phyloP scores from a whole-genome alignment of 1,140 invertebrate genomes.

The Ganaspis sp. region DNA sequence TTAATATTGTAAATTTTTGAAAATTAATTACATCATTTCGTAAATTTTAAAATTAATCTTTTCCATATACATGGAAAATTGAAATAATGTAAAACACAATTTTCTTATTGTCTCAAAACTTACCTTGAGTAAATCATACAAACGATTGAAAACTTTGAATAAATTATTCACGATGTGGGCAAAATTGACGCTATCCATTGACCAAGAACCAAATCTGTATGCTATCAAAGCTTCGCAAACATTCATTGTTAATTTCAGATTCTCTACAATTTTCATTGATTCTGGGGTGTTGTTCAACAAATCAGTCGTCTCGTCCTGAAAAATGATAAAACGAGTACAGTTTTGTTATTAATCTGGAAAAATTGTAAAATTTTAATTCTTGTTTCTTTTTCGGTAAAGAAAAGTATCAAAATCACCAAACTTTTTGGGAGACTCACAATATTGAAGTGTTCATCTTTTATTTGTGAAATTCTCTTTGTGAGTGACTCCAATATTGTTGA shows the following conservation, averaged over 20 bases:
- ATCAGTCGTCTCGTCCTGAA: slow-evolving; percentile 73
- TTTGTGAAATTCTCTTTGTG: slow-evolving; percentile 63
- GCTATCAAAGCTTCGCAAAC: slow-evolving; percentile 76
- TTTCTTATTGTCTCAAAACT: slow-evolving; percentile 17
- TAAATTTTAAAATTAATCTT: no score
- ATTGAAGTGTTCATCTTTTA: slow-evolving; percentile 67
- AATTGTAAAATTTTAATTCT: no score
- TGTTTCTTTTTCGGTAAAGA: no score
- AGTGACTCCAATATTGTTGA: slow-evolving; percentile 66
- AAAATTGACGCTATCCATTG: slow-evolving; percentile 53
- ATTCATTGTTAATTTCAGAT: slow-evolving; percentile 72
- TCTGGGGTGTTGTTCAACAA: slow-evolving; percentile 74
- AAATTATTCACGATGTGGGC: slow-evolving; percentile 70
- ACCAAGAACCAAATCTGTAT: slow-evolving; percentile 75
- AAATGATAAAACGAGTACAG: no score
- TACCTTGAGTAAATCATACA: slow-evolving; percentile 76
- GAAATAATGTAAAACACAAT: neutral
- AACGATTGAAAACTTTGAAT: slow-evolving; percentile 70
- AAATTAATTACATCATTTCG: no score
- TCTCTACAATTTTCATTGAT: slow-evolving; percentile 72
- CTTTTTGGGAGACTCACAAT: no score
- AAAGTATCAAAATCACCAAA: no score
- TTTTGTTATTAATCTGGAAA: no score
- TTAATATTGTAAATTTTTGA: neutral
- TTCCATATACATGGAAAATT: neutral